Evolutionary conservation across 2,797 vertebrate genomes (phyloP), one percentile per base, ranked within the genome.

Genomic region (Pangasius mekongensis): DNA sequence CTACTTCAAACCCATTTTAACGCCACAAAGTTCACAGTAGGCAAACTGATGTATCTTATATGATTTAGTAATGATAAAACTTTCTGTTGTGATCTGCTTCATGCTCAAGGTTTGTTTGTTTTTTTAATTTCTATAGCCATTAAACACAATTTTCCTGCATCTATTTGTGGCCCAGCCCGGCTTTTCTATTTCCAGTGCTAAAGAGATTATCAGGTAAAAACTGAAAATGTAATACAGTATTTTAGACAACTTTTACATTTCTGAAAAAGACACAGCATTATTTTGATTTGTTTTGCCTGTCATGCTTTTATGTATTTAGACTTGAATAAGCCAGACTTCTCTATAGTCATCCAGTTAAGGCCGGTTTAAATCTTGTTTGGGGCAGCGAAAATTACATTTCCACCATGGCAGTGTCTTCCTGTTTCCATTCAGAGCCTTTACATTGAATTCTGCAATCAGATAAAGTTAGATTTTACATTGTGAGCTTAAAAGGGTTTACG

Each of bases 141-240:
- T 97, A 91, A 99, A 99, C 93, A 98, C 97, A 0, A 93, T 99
- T 76, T 99, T 98, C 92, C 80, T 99, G 93, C 98, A 97, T 91
- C 96, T 99, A 43, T 98, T 98, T 66, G 97, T 98, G 95, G 94
- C 97, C 0, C 93, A 95, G 91, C 87, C 95, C 0, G 91, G 93
- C 82, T 96, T 95, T 24, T 89, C 94, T 0, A 3, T 90, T 11
- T 94, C 93, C 30, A 94, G 96, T 91, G 92, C 92, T 47, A 95
- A 95, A 87, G 97, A 98, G 95, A 96, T 98, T 77, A 83, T 98
- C 81, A 96, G 96, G 98, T 99, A 94, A 94, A 94, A 64, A 13
- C 64, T 43, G 13, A 16, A 76, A 36, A 76, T 5, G 13, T 54
- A 64, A 39, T 77, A 22, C 22, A 33, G 22, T 67, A 69, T 81